Conservation (phyloP, 2,797 vertebrate species). For the Macropus fuliginosus region DNA sequence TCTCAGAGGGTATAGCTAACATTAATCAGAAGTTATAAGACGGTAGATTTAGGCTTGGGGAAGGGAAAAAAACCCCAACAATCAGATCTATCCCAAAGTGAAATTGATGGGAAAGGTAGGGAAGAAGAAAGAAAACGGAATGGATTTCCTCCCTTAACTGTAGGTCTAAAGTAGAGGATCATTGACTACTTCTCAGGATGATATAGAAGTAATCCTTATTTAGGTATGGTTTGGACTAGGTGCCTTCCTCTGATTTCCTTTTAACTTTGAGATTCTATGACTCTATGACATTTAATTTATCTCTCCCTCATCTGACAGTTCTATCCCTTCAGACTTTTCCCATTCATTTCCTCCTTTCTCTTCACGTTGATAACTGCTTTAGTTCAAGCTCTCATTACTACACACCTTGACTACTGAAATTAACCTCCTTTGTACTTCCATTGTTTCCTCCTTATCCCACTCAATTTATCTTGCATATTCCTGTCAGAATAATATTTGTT, state of each 20-base stretch:
- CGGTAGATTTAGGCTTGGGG: background rate
- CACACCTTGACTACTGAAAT: background rate
- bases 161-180: background rate
- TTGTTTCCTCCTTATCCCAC: background rate
- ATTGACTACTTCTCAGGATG: background rate
- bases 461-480: background rate
- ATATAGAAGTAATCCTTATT: background rate
- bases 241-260: background rate
- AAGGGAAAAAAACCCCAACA: background rate
- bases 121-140: background rate
- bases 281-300: background rate
- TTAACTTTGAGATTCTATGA: background rate
- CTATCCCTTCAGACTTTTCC: background rate
- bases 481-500: background rate
- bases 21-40: background rate
- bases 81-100: background rate
- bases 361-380: background rate
- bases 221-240: background rate
- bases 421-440: background rate
- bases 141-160: background rate
- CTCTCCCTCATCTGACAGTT: background rate
- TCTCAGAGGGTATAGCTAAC: background rate
- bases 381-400: background rate
- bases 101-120: background rate
- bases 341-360: background rate